Conservation (phyloP, 30 jellyfish, hydroid and myxozoan genomes). For the Pseudorhiza aurosa region DNA sequence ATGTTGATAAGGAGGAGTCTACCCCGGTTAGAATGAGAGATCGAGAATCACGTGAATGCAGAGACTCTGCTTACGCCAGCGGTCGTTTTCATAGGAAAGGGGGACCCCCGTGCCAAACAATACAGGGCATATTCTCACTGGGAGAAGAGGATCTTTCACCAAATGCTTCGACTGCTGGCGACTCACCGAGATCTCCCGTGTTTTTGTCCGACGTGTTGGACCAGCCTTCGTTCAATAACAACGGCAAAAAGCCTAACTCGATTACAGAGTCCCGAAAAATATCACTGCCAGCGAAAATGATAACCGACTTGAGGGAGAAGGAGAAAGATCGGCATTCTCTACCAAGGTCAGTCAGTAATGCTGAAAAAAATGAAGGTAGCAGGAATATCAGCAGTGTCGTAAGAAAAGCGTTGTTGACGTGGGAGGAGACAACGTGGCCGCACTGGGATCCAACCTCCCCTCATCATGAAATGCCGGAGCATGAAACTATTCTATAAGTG, state of each 20-base stretch:
- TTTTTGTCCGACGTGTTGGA: slow-evolving; percentile 77
- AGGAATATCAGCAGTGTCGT: neutral
- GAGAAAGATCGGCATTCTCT: slow-evolving; percentile 16
- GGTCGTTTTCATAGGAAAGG: slow-evolving; percentile 71
- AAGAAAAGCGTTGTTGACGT: slow-evolving; percentile 31
- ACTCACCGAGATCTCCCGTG: slow-evolving; percentile 61
- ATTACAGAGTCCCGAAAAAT: slow-evolving; percentile 34
- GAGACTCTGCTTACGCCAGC: slow-evolving; percentile 92
- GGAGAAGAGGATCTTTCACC: slow-evolving; percentile 64
- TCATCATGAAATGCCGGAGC: slow-evolving; percentile 82
- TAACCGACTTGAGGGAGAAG: slow-evolving; percentile 2
- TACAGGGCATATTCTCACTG: slow-evolving; percentile 40
- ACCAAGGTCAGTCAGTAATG: slow-evolving; percentile 30
- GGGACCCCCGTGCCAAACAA: slow-evolving; percentile 18
- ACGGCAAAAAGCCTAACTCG: slow-evolving; percentile 14
- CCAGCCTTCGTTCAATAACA: slow-evolving; percentile 71
- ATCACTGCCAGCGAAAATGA: slow-evolving; percentile 60
- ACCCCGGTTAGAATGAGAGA: slow-evolving; percentile 54
- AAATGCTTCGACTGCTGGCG: slow-evolving; percentile 15
- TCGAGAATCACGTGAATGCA: slow-evolving; percentile 66
- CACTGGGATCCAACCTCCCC: slow-evolving; percentile 74
- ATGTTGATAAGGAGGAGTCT: slow-evolving; percentile 20
- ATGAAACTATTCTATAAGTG: slow-evolving; percentile 70
- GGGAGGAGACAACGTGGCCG: slow-evolving; percentile 85
- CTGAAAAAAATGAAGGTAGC: neutral